Base-by-base conservation (phyloP, 2,113 vertebrate genomes). In the Herpetotheres cachinnans region DNA sequence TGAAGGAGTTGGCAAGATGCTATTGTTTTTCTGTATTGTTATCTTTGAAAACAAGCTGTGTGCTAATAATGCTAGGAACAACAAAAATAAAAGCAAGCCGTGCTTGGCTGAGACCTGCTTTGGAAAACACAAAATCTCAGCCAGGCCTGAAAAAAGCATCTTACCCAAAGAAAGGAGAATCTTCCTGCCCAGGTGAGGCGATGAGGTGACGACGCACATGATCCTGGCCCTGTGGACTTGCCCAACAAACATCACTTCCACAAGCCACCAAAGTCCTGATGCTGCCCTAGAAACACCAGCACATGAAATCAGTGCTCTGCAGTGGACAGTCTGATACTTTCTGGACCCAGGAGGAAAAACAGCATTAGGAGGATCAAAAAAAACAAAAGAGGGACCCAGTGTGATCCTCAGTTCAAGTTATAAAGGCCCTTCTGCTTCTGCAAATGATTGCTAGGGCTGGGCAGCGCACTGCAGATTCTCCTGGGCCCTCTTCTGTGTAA, bases 21-120 rank as follows among this genome's bases (percentile, higher is more conserved):
- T 95, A 56, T 95, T 94, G 94, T 96, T 97, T 96, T 97, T 61
- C 72, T 67, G 58, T 30, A 44, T 76, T 6, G 3, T 93, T 97
- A 84, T 97, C 94, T 97, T 78, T 89, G 88, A 82, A 95, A 97
- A 95, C 87, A 97, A 97, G 87, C 89, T 94, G 82, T 88, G 69
- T 85, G 74, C 59, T 94, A 95, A 66, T 96, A 93, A 67, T 54
- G 56, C 46, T 46, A 47, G 52, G 76, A 88, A 74, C 87, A 88
- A 91, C 89, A 96, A 73, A 56, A 58, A 77, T 86, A 90, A 93
- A 85, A 83, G 59, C 40, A 70, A 81, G 34, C 22, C 4, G 0
- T 49, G 47, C 90, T 74, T 91, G 77, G 69, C 83, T 80, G 21
- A 85, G 74, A 71, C 73, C 42, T 86, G 88, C 50, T 94, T 84